These are phyloP conservation scores for Gallinago paraguaiae DNA, from an alignment of 2,113 vertebrate genomes.

Conservation along the genomic window DNA sequence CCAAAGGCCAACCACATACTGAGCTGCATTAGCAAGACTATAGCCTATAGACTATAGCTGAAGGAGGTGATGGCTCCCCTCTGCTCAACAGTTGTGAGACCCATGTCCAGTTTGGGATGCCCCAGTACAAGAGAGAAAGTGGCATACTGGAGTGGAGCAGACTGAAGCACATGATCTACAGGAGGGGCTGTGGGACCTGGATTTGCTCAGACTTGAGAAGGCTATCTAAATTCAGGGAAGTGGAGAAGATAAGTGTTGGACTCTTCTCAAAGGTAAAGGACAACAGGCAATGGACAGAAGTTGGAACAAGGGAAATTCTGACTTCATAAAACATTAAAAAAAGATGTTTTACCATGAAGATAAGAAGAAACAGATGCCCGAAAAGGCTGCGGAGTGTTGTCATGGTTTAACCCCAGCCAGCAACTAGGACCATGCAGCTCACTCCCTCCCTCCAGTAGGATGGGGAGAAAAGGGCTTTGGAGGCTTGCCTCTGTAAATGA, in stretches of 20 bases:
- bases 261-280: not conserved
- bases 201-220: too few relatives aligned
- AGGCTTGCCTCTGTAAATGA: not conserved
- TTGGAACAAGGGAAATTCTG: not conserved
- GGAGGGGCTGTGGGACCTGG: not conserved
- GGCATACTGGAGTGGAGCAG: not conserved
- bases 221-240: not conserved
- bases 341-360: not conserved
- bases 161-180: not conserved
- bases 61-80: not conserved
- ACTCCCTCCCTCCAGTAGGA: too few relatives aligned
- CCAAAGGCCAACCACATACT: not conserved
- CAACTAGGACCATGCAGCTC: too few relatives aligned
- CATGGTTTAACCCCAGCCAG: too few relatives aligned
- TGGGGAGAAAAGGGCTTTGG: not conserved
- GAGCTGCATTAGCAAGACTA: not conserved
- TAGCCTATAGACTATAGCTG: not conserved
- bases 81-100: not conserved
- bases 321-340: not conserved
- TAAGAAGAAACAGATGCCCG: not conserved
- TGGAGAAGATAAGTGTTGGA: not conserved
- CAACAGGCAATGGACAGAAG: not conserved
- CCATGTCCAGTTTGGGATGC: not conserved
- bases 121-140: not conserved
- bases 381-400: not conserved